phyloP scores from a whole-genome alignment of 2,797 vertebrate genomes.

The Odontamblyopus rebecca region DNA sequence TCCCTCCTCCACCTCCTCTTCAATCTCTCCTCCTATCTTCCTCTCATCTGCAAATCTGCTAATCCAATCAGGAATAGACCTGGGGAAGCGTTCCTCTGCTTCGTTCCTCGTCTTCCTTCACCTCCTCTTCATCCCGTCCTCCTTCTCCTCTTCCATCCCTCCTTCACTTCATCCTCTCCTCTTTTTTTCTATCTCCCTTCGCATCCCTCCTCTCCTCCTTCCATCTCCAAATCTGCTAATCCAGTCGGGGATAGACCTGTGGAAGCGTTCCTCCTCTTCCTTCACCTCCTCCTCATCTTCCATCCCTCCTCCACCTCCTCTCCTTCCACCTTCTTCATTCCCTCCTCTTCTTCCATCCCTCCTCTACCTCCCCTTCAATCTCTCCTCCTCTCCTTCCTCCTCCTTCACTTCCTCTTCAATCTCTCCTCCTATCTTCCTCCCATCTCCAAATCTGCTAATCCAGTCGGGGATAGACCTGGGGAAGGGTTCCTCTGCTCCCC shows the following conservation, averaged over 20 bases:
- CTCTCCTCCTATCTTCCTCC: slow-evolving; percentile 13
- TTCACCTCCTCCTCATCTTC: slow-evolving; percentile 37
- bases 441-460: slow-evolving; percentile 68
- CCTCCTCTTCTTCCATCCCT: too few relatives aligned
- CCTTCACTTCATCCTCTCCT: too few relatives aligned
- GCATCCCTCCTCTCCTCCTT: too few relatives aligned
- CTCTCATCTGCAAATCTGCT: slow-evolving; percentile 59
- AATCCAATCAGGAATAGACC: slow-evolving; percentile 74
- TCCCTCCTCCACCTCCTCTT: too few relatives aligned
- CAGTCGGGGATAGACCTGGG: slow-evolving; percentile 70
- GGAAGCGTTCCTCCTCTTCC: slow-evolving; percentile 60
- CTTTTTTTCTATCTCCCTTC: too few relatives aligned
- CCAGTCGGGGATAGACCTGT: slow-evolving; percentile 61
- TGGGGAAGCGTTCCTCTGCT: slow-evolving; percentile 50
- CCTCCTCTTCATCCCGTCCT: background rate
- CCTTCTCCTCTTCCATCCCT: too few relatives aligned
- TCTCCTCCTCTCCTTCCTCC: too few relatives aligned
- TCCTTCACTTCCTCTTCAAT: too few relatives aligned
- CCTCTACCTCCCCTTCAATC: too few relatives aligned
- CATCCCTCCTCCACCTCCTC: too few relatives aligned
- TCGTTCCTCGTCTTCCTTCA: slow-evolving; percentile 20
- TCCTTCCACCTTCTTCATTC: too few relatives aligned
- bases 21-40: background rate
- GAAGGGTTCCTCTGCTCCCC: slow-evolving; percentile 37
- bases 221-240: too few relatives aligned